These are phyloP conservation scores for Vicugna pacos DNA, from an alignment of 2,113 vertebrate genomes.

Conservation along the genomic window DNA sequence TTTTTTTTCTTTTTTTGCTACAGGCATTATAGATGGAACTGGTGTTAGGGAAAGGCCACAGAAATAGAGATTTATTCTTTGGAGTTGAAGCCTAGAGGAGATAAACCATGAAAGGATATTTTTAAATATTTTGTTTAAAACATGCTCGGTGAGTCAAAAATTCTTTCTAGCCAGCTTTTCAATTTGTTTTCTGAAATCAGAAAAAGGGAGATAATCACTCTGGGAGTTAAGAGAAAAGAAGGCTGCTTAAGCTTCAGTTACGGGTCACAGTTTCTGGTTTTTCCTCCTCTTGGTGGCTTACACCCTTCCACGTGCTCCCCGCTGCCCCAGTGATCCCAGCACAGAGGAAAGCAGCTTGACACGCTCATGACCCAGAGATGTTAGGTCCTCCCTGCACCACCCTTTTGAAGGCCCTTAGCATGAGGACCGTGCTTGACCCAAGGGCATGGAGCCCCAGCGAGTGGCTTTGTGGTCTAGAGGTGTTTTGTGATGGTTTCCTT, in stretches of 20 bases:
- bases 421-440: background rate
- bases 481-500: background rate
- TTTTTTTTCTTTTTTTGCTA: background rate
- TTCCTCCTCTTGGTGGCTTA: background rate
- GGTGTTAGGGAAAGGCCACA: background rate
- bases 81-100: background rate
- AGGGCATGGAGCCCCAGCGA: background rate
- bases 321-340: background rate
- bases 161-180: conserved; percentile 39
- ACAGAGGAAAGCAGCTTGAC: background rate
- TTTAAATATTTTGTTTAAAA: conserved; percentile 51
- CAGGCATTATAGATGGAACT: background rate
- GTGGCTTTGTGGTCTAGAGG: background rate
- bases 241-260: background rate
- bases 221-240: background rate
- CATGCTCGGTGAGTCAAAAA: conserved; percentile 14
- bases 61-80: background rate
- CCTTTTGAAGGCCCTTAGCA: background rate
- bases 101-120: conserved; percentile 6
- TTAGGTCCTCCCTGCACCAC: background rate
- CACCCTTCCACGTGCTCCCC: background rate
- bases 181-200: conserved; percentile 17
- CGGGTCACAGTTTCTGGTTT: background rate
- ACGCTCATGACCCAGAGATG: background rate
- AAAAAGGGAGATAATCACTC: background rate